Evolutionary conservation across 1,140 invertebrate species (phyloP).

Genomic region (Drosophila pseudoananassae): DNA sequence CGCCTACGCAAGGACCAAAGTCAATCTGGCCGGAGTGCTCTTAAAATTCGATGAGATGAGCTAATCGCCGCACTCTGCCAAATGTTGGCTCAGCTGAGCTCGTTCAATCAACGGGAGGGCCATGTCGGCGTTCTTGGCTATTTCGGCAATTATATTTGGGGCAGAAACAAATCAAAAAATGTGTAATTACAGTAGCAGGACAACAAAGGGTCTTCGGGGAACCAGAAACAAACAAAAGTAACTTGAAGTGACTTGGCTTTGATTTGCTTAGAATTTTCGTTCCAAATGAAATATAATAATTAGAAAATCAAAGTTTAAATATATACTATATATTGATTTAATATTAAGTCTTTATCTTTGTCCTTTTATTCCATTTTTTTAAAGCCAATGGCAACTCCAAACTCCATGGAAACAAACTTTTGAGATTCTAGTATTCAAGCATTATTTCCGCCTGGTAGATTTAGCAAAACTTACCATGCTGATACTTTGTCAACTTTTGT

Average conservation of each 20-base stretch:
- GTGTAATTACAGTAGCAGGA: slow-evolving; percentile 53
- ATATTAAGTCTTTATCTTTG: background rate
- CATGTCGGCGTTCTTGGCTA: slow-evolving; percentile 42
- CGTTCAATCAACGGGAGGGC: slow-evolving; percentile 39
- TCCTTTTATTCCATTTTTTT: background rate
- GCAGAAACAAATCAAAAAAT: slow-evolving; percentile 69
- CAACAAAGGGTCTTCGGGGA: slow-evolving; percentile 15
- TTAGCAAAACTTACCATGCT: slow-evolving; percentile 1
- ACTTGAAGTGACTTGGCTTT: background rate
- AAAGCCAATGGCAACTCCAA: slow-evolving; percentile 6
- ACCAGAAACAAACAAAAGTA: slow-evolving; percentile 1
- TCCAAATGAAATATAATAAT: background rate
- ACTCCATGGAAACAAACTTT: slow-evolving; percentile 19
- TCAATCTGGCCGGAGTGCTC: slow-evolving; percentile 53
- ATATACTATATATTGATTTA: no score
- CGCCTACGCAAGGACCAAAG: slow-evolving; percentile 12
- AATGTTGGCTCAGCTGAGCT: slow-evolving; percentile 31
- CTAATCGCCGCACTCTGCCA: slow-evolving; percentile 49
- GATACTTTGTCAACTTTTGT: slow-evolving; percentile 19
- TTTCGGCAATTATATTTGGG: slow-evolving; percentile 60
- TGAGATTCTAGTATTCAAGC: slow-evolving; percentile 12
- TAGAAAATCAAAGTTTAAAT: background rate
- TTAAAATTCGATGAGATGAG: slow-evolving; percentile 70
- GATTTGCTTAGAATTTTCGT: background rate
- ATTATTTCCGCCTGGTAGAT: slow-evolving; percentile 7